These are phyloP conservation scores for Aphidius gifuensis DNA, from an alignment of 1,140 invertebrate species.

Conservation along the genomic window DNA sequence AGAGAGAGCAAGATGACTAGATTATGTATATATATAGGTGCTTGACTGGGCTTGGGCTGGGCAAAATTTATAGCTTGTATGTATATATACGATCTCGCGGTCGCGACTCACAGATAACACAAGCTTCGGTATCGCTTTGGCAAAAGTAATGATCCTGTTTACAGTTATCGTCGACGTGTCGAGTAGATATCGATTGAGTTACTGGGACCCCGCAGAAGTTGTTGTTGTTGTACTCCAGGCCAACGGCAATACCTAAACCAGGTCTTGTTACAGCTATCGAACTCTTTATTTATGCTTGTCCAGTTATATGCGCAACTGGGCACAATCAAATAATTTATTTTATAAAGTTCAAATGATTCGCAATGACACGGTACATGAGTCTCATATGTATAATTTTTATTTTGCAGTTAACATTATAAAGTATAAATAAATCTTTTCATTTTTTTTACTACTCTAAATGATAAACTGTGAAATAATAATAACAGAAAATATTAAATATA, in stretches of 20 bases:
- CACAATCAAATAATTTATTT: too few relatives aligned
- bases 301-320: too few relatives aligned
- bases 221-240: slow-evolving; percentile 19
- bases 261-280: slow-evolving; percentile 4
- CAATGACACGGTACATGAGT: too few relatives aligned
- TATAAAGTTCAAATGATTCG: too few relatives aligned
- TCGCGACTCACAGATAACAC: slow-evolving; percentile 39
- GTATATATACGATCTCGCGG: slow-evolving; percentile 9
- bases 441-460: too few relatives aligned
- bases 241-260: not conserved
- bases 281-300: not conserved
- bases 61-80: slow-evolving; percentile 26
- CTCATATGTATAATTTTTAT: too few relatives aligned
- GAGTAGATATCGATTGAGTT: slow-evolving; percentile 39
- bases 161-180: slow-evolving; percentile 39
- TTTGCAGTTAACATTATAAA: too few relatives aligned
- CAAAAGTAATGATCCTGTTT: slow-evolving; percentile 43
- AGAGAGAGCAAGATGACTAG: slow-evolving; percentile 4
- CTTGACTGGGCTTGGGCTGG: slow-evolving; percentile 11
- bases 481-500: too few relatives aligned
- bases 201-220: slow-evolving; percentile 32
- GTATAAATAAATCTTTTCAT: too few relatives aligned
- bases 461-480: too few relatives aligned
- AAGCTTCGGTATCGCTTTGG: slow-evolving; percentile 34
- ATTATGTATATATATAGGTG: slow-evolving; percentile 4